Evolutionary conservation across 2,888 invertebrate species (phyloP).

Genomic region (Melanchra persicariae): DNA sequence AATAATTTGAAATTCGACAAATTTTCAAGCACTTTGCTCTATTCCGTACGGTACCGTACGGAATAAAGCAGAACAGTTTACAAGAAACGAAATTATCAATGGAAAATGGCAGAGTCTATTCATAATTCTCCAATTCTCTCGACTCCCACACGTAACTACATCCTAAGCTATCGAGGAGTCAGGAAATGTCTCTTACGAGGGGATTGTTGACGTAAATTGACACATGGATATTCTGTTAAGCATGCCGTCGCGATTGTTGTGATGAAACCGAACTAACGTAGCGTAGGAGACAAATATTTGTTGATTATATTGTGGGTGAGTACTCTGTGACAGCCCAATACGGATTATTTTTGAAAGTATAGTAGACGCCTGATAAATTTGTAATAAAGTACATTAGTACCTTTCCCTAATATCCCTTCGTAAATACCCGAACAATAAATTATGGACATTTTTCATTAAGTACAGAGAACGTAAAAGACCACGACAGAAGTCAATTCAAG

Average conservation of each 20-base stretch:
- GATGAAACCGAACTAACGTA: background rate
- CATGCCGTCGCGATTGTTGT: background rate
- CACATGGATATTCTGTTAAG: conserved; percentile 13
- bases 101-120: background rate
- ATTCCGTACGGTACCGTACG: too few relatives aligned
- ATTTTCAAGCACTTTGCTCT: too few relatives aligned
- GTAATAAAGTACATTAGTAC: too few relatives aligned
- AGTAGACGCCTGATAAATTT: too few relatives aligned
- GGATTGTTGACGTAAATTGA: conserved; percentile 4
- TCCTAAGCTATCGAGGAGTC: background rate
- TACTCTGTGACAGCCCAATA: too few relatives aligned
- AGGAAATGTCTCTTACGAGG: background rate
- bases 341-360: too few relatives aligned
- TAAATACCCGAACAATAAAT: too few relatives aligned
- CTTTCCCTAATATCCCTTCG: too few relatives aligned
- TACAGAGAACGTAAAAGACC: too few relatives aligned
- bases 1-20: too few relatives aligned
- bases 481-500: too few relatives aligned
- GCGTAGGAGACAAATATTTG: background rate
- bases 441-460: too few relatives aligned
- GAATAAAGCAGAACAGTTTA: background rate
- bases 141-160: conserved; percentile 10
- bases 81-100: background rate
- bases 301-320: background rate
- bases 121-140: background rate